Base-by-base conservation (phyloP, 2,113 vertebrate species). In the Pachyramphus minor region DNA sequence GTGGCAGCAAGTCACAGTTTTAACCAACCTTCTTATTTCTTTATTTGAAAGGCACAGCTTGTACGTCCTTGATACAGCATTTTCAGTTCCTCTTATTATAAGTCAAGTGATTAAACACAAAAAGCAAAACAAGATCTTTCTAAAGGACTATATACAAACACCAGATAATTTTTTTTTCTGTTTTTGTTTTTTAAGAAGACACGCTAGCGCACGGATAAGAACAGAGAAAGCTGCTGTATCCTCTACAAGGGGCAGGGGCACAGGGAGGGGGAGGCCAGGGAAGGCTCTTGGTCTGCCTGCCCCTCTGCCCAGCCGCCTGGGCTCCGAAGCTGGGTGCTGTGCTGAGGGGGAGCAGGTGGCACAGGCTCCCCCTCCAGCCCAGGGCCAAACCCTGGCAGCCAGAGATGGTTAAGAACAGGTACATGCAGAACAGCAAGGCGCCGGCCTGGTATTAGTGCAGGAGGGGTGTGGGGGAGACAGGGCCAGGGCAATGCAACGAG, bases 31-130 rank as follows among this genome's bases (percentile, higher is more conserved):
- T 98, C 97, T 96, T 96, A 98, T 97, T 93, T 98, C 96, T 98
- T 98, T 98, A 98, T 98, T 98, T 97, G 97, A 98, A 98, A 98
- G 98, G 98, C 98, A 98, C 98, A 98, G 97, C 98, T 97, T 97
- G 95, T 96, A 98, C 98, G 96, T 97, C 97, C 97, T 97, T 89
- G 82, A 97, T 93, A 98, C 98, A 97, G 97, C 94, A 93, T 95
- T 95, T 95, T 91, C 93, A 96, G 93, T 97, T 97, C 97, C 95
- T 97, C 97, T 96, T 95, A 33, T 73, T 92, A 96, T 95, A 97
- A 96, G 97, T 96, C 96, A 95, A 96, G 97, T 96, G 95, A 97
- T 97, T 92, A 95, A 97, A 97, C 97, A 98, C 97, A 96, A 94
- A 93, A 96, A 97, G 96, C 97, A 92, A 96, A 97, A 96, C 95